phyloP scores from a whole-genome alignment of 2,113 vertebrate genomes.

The Pseudolaguvia tuberculata region DNA sequence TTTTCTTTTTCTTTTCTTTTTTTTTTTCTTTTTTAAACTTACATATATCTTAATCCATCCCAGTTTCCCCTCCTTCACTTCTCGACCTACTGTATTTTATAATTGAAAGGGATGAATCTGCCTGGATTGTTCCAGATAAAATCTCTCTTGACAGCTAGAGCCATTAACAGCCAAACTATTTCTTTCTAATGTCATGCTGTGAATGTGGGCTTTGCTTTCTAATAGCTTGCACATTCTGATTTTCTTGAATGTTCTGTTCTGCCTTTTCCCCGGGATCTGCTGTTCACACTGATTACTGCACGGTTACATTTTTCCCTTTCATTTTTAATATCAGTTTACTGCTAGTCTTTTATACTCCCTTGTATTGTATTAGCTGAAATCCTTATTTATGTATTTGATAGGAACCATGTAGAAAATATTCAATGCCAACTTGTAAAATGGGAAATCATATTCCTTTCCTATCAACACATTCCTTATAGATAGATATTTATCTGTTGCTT shows the following conservation, averaged over 20 bases:
- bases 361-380: background rate
- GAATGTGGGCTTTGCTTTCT: background rate
- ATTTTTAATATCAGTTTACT: background rate
- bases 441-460: too few species aligned
- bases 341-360: background rate
- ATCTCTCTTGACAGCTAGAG: background rate
- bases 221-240: background rate
- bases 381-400: background rate
- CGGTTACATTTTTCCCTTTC: too few species aligned
- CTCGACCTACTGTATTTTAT: background rate
- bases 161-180: background rate
- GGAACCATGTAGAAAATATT: background rate
- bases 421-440: background rate
- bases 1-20: background rate
- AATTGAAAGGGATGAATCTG: background rate
- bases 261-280: background rate
- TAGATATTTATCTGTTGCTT: background rate
- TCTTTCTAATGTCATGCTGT: background rate
- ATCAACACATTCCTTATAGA: background rate
- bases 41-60: background rate
- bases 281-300: background rate
- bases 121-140: background rate
- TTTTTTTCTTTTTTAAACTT: background rate
- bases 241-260: background rate
- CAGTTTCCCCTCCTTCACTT: background rate